These are phyloP conservation scores for Odontamblyopus lacepedii DNA, from an alignment of 2,797 vertebrate genomes.

Conservation along the genomic window DNA sequence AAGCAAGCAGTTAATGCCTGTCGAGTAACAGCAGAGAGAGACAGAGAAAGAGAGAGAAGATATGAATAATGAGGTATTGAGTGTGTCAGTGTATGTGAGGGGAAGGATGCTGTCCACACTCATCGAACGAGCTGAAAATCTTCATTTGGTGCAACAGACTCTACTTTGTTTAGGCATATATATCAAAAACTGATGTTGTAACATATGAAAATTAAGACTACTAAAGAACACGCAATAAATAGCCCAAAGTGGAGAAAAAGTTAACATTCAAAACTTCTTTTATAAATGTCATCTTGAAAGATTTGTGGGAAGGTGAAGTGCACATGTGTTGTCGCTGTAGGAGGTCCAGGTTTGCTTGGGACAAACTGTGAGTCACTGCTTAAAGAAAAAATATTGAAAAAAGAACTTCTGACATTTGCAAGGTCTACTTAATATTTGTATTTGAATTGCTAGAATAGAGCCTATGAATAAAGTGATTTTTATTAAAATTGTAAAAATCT, in stretches of 20 bases:
- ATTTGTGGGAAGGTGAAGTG: background rate
- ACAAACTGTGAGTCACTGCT: conserved; percentile 10
- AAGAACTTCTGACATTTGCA: background rate
- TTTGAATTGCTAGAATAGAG: background rate
- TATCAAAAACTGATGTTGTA: conserved; percentile 6
- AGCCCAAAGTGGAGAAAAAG: conserved; percentile 15
- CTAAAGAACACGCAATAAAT: conserved; percentile 1
- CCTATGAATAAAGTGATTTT: background rate
- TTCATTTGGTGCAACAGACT: background rate
- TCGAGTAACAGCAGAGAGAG: background rate
- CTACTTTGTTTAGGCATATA: conserved; percentile 1
- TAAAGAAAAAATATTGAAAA: conserved; percentile 6
- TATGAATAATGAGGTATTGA: conserved; percentile 50
- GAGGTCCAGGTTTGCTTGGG: conserved; percentile 34
- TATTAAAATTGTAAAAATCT: background rate
- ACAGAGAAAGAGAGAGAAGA: conserved; percentile 9
- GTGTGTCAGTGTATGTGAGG: background rate
- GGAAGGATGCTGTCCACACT: conserved; percentile 6
- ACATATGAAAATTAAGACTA: background rate
- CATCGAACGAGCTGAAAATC: conserved; percentile 18
- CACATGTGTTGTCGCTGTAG: conserved; percentile 46
- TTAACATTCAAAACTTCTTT: conserved; percentile 1
- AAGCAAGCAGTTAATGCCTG: conserved; percentile 11
- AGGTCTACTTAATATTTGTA: background rate
- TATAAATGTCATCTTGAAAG: conserved; percentile 27